Evolutionary conservation across 2,797 vertebrate genomes (phyloP), one percentile per base, ranked within the genome.

Genomic region (Cirrhinus molitorella): DNA sequence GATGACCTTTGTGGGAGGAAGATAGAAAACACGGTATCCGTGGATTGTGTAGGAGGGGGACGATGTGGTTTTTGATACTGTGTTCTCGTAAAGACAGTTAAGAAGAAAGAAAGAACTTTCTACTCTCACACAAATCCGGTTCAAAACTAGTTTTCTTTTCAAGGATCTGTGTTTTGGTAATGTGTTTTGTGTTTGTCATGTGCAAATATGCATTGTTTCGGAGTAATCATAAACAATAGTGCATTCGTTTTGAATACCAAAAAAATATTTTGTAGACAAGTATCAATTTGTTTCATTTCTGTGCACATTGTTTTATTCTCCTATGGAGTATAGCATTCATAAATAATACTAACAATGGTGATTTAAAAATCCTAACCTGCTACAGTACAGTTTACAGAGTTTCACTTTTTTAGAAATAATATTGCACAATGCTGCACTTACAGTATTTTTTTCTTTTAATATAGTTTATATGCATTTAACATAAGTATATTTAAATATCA

Each of bases 1-100:
- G 94, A 96, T 97, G 96, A 98, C 96, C 97, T 98, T 98, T 98
- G 94, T 96, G 96, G 93, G 87, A 92, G 95, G 92, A 92, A 91
- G 84, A 94, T 94, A 92, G 95, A 94, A 90, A 94, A 91, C 91
- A 94, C 83, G 82, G 91, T 92, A 93, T 91, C 65, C 91, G 91
- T 90, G 89, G 92, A 89, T 93, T 91, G 95, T 89, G 96, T 96
- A 93, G 97, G 96, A 94, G 96, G 96, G 89, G 93, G 89, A 89
- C 94, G 95, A 96, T 97, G 96, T 95, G 96, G 97, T 97, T 95
- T 94, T 89, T 93, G 94, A 97, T 97, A 96, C 94, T 93, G 93
- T 94, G 90, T 95, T 96, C 95, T 96, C 91, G 93, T 95, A 91
- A 95, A 94, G 91, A 94, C 93, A 92, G 89, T 91, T 92, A 83